Evolutionary conservation across 2,113 vertebrate genomes (phyloP).

Genomic region (Pteruthius melanotis): DNA sequence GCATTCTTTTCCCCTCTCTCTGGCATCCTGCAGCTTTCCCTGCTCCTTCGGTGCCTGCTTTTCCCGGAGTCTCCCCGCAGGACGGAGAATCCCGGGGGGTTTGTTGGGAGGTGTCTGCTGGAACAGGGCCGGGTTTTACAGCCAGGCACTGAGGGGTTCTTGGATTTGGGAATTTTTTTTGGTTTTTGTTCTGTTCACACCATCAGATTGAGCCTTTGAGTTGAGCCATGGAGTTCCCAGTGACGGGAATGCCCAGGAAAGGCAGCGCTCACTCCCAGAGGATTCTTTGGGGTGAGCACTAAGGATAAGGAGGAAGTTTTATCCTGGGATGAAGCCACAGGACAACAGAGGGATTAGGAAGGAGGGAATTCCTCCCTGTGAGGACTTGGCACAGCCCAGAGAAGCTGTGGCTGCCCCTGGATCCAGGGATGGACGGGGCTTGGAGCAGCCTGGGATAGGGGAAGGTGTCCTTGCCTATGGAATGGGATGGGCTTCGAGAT

Average conservation of each 20-base stretch:
- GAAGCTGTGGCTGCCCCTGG: neutral
- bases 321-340: neutral
- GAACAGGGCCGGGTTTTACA: neutral
- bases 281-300: neutral
- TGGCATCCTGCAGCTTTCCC: neutral
- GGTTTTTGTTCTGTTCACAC: neutral
- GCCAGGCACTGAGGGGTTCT: too few species aligned
- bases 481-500: neutral
- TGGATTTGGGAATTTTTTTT: neutral
- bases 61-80: neutral
- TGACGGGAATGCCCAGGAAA: neutral
- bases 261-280: neutral
- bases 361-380: neutral
- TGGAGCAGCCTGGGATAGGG: too few species aligned
- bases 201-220: neutral
- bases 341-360: neutral
- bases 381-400: neutral
- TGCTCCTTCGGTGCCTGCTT: rapidly evolving
- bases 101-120: neutral
- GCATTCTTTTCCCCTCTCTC: neutral
- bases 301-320: neutral
- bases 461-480: neutral
- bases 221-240: neutral
- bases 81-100: neutral
- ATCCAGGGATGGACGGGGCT: neutral